Evolutionary conservation across 2,888 invertebrate species (phyloP).

Genomic region (Villa cingulata): DNA sequence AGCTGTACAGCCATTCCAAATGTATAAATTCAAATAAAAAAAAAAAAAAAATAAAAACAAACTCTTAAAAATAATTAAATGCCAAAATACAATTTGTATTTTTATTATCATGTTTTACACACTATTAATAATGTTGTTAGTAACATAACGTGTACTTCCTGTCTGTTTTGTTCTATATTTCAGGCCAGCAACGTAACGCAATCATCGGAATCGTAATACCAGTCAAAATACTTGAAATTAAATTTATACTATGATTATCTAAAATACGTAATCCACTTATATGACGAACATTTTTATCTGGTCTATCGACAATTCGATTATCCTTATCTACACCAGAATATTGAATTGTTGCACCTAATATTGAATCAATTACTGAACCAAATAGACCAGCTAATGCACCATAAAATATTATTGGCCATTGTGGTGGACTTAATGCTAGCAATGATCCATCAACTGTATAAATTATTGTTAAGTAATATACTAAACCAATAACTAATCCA

Average conservation of each 20-base stretch:
- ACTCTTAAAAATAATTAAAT: too few relatives aligned
- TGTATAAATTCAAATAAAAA: too few relatives aligned
- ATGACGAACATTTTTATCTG: conserved; percentile 54
- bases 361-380: conserved; percentile 70
- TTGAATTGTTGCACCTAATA: conserved; percentile 73
- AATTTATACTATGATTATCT: conserved; percentile 80
- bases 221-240: conserved; percentile 63
- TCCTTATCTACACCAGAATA: conserved; percentile 65
- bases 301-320: conserved; percentile 57
- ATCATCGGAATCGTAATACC: conserved; percentile 56
- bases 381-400: conserved; percentile 62
- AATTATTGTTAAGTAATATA: conserved; percentile 53
- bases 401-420: conserved; percentile 64
- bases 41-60: too few relatives aligned
- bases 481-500: conserved; percentile 50
- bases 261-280: conserved; percentile 63
- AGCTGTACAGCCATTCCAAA: too few relatives aligned
- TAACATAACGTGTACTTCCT: background rate
- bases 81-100: too few relatives aligned
- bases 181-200: conserved; percentile 44
- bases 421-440: conserved; percentile 48
- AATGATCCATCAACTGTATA: conserved; percentile 47
- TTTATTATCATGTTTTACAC: too few relatives aligned
- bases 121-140: too few relatives aligned
- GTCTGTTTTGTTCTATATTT: conserved; percentile 15